Evolutionary conservation across 2,888 invertebrate species (phyloP), one percentile per base, ranked within the genome.

Genomic region (Drosophila engyochracea): DNA sequence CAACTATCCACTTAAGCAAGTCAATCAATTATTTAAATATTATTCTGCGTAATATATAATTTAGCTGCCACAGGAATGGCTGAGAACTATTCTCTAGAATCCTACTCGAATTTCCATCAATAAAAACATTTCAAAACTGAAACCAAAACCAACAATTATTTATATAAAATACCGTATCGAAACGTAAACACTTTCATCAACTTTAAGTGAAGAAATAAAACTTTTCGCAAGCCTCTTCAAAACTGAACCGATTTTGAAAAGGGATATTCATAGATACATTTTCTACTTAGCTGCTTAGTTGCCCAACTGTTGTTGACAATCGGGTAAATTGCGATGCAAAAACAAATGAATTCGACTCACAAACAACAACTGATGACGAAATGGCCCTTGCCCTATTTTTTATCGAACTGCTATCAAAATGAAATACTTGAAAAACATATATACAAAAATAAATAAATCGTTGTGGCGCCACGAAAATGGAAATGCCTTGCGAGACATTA

Each of bases 371-470:
- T 12, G 22, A 5, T 12, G 44, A 2, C 12, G 44, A 22, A 44
- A 44, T 37, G 51, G 31, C 19, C 25, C 35, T 35, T 54, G 9
- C 25, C 19, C 47, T 16, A 16, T 22, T 41, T 47, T 74, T 64
- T 30, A 62, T 69, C 69, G 59, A 70, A 28, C 25, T 57, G 49
- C 37, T n/a, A 55, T 75, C 53, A 58, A 76, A 72, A 44, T 30
- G 62, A 30, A 53, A 76, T 67, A 25, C 25, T 37, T 37, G 16
- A 55, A 55, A 25, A 22, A 25, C 25, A 19, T 4, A 12, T 25
- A 39, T 47, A 19, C 0, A 19, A 19, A 31, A 30, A 30, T 49
- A 64, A 58, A 64, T 64, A 49, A 49, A 30, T 22, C 25, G 22
- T 37, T 22, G 66, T 28, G 33, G 22, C 47, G 47, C 47, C 22